Percentiles rank a stretch among this genome's conserved stretches.
phyloP scores from a whole-genome alignment of 2,113 vertebrate genomes.

The Podilymbus podiceps region DNA sequence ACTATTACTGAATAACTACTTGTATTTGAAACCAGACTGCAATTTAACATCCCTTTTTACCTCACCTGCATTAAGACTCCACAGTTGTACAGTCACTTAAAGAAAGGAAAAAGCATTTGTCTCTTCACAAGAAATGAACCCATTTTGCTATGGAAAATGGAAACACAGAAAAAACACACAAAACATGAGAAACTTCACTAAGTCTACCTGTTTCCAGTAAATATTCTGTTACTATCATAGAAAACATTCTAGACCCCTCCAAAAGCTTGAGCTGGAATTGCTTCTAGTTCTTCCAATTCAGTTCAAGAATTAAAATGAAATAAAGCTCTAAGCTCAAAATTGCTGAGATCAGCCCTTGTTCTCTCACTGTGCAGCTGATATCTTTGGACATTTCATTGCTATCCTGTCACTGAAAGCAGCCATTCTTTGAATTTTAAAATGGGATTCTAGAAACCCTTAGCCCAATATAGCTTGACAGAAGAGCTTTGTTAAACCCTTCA shows the following conservation, averaged over 20 bases:
- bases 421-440: conserved; percentile 48
- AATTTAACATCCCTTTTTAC: not conserved
- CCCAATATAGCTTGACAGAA: conserved; percentile 39
- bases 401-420: conserved; percentile 50
- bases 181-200: not conserved
- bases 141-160: not conserved
- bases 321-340: conserved; percentile 8
- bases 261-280: not conserved
- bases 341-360: conserved; percentile 30
- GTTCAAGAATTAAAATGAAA: not conserved
- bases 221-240: not conserved
- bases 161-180: not conserved
- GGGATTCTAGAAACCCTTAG: not conserved
- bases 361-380: conserved; percentile 50
- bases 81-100: not conserved
- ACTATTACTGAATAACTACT: not conserved
- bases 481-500: conserved; percentile 49
- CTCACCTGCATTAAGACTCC: not conserved
- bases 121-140: not conserved
- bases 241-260: not conserved
- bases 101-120: not conserved
- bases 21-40: not conserved
- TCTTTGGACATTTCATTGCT: conserved; percentile 34
- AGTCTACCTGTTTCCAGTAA: not conserved
- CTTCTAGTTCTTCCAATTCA: not conserved